Evolutionary conservation across 2,888 invertebrate genomes (phyloP).

Genomic region (Drosophila tripunctata): DNA sequence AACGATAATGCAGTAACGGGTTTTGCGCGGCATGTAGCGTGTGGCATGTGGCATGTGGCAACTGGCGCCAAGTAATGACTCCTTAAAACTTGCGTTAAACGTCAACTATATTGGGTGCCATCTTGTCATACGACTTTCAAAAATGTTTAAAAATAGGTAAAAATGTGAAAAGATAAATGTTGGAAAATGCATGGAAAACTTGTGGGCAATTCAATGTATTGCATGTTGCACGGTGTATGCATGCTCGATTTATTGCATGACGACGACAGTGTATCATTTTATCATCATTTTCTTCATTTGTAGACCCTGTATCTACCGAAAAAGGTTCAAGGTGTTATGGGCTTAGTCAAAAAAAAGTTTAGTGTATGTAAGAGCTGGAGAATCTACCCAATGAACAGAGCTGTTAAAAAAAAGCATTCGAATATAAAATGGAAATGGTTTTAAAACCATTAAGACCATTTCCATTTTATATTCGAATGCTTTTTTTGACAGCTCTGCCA

Average conservation of each 20-base stretch:
- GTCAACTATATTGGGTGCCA: constrained; percentile 22
- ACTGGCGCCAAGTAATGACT: constrained; percentile 19
- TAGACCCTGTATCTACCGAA: too few species aligned
- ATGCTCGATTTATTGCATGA: constrained; percentile 44
- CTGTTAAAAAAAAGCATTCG: too few species aligned
- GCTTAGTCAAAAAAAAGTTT: too few species aligned
- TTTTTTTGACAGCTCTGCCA: too few species aligned
- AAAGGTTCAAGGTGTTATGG: too few species aligned
- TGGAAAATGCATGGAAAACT: constrained; percentile 11
- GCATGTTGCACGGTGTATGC: constrained; percentile 40
- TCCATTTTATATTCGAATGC: neutral
- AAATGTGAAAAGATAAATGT: constrained; percentile 2
- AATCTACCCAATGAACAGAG: too few species aligned
- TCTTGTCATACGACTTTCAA: constrained; percentile 58
- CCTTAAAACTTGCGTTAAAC: constrained; percentile 6
- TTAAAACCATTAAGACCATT: too few species aligned
- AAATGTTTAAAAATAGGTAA: constrained; percentile 12
- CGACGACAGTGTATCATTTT: constrained; percentile 42
- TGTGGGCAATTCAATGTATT: constrained; percentile 41
- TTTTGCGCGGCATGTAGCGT: too few species aligned
- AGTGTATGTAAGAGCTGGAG: too few species aligned
- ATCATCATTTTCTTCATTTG: constrained; percentile 8
- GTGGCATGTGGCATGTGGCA: constrained; percentile 16
- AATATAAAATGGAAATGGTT: too few species aligned
- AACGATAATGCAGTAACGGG: too few species aligned